Base-by-base conservation (phyloP, 2,113 vertebrate species). In the Nerophis ophidion region DNA sequence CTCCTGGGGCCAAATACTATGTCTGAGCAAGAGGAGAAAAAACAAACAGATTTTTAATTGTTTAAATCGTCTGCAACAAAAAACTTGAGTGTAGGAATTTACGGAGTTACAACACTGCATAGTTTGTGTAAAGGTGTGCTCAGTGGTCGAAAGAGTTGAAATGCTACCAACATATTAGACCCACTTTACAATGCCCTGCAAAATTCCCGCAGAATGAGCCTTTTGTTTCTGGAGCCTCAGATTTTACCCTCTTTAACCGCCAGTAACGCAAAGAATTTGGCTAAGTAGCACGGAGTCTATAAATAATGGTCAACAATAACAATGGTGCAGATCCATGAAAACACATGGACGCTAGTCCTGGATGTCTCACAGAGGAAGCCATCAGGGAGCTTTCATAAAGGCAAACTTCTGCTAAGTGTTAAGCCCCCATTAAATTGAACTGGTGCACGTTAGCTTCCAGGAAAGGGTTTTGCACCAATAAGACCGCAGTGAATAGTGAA, bases 221-320 rank as follows among this genome's bases (percentile, higher is more conserved):
- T 72, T 85, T 86, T 86, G 82, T 85, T 77, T 57, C 40, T 26
- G 36, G 46, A 11, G 60, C 72, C 66, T 26, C 5, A 26, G 66
- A 71, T 75, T 81, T 76, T 75, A 72, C 76, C 57, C 76, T 64
- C 57, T 81, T 69, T 74, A 69, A 75, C 82, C 70, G 63, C 49
- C 68, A 60, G 65, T 57, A 82, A 82, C 79, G 77, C 81, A 76
- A 86, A 81, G 68, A 79, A 86, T 84, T 81, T 77, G 71, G 73
- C 76, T 58, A 48, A 72, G 81, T 66, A 65, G 74, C 68, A 67
- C 50, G 9, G 64, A 61, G 67, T 78, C 80, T 86, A 85, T 80
- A 81, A 87, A 85, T 87, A 86, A 49, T 11, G 5, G 45, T 66
- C 76, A 84, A 86, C 76, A 79, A 77, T 71, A 81, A 76, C 66